Percentiles rank a stretch among this genome's conserved stretches.
These are phyloP conservation scores for Clarias platycephalus DNA, from an alignment of 2,797 vertebrate species.

Conservation along the genomic window DNA sequence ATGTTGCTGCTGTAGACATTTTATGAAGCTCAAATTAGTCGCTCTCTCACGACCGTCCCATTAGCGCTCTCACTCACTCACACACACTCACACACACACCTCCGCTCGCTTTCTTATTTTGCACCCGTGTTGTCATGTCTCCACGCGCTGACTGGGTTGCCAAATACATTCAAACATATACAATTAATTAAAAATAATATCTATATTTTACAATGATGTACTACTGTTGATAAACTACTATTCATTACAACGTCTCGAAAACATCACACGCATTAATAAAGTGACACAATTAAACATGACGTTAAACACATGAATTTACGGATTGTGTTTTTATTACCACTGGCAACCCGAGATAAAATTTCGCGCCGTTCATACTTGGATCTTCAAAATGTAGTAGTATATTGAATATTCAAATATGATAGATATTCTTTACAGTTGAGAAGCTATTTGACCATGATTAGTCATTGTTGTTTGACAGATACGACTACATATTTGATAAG, in stretches of 20 bases:
- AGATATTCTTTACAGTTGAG: background rate
- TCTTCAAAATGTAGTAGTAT: too few relatives aligned
- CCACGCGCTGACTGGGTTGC: constrained; percentile 21
- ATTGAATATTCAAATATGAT: background rate
- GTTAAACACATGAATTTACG: background rate
- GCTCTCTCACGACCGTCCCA: background rate
- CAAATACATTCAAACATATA: background rate
- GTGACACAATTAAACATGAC: too few relatives aligned
- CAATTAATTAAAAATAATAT: background rate
- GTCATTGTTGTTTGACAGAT: background rate
- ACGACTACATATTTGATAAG: background rate
- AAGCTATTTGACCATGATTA: background rate
- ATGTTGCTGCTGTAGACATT: background rate
- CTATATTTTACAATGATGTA: background rate
- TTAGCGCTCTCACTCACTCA: background rate
- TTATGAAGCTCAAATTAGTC: background rate
- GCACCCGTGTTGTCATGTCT: constrained; percentile 4
- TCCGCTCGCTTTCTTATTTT: background rate
- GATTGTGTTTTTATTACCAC: background rate
- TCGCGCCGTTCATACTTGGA: background rate
- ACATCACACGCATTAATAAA: background rate
- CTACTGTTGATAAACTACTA: background rate
- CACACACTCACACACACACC: background rate
- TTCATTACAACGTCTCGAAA: too few relatives aligned
- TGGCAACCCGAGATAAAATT: background rate